Conservation (phyloP, 1,140 invertebrate genomes). For the Ceratosolen fusciceps region DNA sequence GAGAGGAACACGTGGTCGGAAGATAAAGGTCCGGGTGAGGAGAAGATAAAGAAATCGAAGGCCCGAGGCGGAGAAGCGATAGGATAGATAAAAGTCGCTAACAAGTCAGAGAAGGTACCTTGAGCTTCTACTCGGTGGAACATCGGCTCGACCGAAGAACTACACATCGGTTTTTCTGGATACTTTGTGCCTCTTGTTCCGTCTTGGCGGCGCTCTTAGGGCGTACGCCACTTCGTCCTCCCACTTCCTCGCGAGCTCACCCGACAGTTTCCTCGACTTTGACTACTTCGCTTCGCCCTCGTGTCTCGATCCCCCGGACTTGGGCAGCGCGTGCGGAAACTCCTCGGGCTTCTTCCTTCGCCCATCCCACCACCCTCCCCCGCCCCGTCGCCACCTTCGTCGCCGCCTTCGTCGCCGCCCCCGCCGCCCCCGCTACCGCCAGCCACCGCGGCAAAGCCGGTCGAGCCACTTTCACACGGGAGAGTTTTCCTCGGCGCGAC, state of each 20-base stretch:
- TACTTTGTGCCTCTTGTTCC: conserved; percentile 21
- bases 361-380: too few relatives aligned
- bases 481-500: neutral
- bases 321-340: neutral
- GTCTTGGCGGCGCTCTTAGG: conserved; percentile 23
- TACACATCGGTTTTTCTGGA: conserved; percentile 47
- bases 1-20: neutral
- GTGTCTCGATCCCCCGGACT: neutral
- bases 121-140: conserved; percentile 29
- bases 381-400: too few relatives aligned
- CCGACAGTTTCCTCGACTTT: conserved; percentile 16
- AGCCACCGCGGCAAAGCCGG: too few relatives aligned
- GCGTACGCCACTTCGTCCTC: conserved; percentile 42
- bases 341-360: conserved; percentile 2
- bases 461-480: too few relatives aligned
- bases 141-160: neutral
- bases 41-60: conserved; percentile 56
- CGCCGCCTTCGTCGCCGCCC: too few relatives aligned
- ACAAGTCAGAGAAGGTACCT: conserved; percentile 55
- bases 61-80: conserved; percentile 26
- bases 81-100: conserved; percentile 58
- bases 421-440: too few relatives aligned
- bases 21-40: conserved; percentile 46
- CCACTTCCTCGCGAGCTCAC: conserved; percentile 18
- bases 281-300: conserved; percentile 18